A percentile compares a stretch with the other conserved stretches of the same genome.
Conservation (phyloP, 2,797 vertebrate species). For the Scolopax bukidnonensis region DNA sequence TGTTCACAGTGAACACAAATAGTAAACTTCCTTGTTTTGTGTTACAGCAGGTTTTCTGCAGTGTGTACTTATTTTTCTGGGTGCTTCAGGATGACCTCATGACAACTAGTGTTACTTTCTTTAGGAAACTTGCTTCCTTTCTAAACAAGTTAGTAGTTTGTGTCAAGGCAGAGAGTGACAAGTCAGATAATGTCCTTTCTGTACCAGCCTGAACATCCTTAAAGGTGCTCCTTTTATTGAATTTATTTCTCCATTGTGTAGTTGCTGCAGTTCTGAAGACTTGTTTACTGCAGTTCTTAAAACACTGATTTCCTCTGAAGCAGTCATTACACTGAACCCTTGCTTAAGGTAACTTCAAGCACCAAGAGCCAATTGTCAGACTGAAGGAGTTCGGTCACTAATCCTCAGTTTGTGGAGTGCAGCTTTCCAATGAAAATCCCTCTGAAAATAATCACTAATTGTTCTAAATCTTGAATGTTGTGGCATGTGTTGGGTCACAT, state of each 20-base stretch:
- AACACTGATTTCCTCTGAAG: neutral
- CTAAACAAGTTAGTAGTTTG: neutral
- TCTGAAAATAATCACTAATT: neutral
- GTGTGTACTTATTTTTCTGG: neutral
- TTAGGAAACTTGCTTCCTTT: neutral
- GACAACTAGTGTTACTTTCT: neutral
- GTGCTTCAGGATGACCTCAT: neutral
- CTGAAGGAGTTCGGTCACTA: neutral
- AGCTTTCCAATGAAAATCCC: neutral
- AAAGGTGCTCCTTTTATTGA: neutral
- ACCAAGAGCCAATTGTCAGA: neutral
- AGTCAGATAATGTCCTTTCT: neutral
- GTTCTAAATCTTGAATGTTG: neutral
- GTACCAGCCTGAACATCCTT: neutral
- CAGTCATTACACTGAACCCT: neutral
- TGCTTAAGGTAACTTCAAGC: neutral
- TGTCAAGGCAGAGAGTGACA: neutral
- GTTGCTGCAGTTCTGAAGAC: neutral
- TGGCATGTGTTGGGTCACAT: neutral
- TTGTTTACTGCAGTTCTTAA: neutral
- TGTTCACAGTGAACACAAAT: neutral
- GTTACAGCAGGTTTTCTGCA: neutral
- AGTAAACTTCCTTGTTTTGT: neutral
- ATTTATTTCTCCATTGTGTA: neutral
- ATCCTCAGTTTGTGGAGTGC: constrained; percentile 20